Evolutionary conservation across 1,140 invertebrate genomes (phyloP), one percentile per base, ranked within the genome.

Genomic region (Drosophila cardini): DNA sequence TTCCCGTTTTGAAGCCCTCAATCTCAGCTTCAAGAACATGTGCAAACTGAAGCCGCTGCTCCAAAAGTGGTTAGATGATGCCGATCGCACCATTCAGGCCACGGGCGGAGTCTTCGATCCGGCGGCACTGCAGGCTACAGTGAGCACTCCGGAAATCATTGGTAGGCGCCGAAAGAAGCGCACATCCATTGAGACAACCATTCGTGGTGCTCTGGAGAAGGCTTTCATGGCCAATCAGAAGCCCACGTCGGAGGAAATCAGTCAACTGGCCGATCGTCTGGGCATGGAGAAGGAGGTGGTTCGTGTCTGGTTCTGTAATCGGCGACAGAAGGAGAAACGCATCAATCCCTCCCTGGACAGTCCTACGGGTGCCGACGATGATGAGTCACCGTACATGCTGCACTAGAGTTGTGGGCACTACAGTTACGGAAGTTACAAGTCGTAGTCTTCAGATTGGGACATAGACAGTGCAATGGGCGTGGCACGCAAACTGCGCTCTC

Each of bases 21-120:
- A 99, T 93, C 94, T 99, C 36, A 99, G 98, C 75, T 99, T 99
- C 93, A 99, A 99, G 93, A 99, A 99, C 91, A 99, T 99, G 98
- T 99, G 98, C 93, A 99, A 99, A 92, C 93, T 99, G 85, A 99
- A 99, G 93, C 98, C 98, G 1, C 93, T 99, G 45, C 94, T 99
- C 10, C 97, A 99, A 91, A 99, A 99, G 92, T 99, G 98, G 98
- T 93, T 99, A 38, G 97, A 98, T 87, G 98, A 99, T 92, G 98
- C 98, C 0, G 98, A 99, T 93, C 96, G 96, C 76, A 96, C 97
- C 2, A 93, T 98, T 73, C 96, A 95, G 84, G 97, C 97, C 86
- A 96, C 96, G 0, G 91, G 91, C 36, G 91, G 91, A 0, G 86
- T 92, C 46, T 92, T 91, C 13, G 91, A 92, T 91, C 96, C 96